A percentile compares a stretch with the other conserved stretches of the same genome.
Evolutionary conservation across 1,140 invertebrate species (phyloP).

Genomic region (Triops longicaudatus): DNA sequence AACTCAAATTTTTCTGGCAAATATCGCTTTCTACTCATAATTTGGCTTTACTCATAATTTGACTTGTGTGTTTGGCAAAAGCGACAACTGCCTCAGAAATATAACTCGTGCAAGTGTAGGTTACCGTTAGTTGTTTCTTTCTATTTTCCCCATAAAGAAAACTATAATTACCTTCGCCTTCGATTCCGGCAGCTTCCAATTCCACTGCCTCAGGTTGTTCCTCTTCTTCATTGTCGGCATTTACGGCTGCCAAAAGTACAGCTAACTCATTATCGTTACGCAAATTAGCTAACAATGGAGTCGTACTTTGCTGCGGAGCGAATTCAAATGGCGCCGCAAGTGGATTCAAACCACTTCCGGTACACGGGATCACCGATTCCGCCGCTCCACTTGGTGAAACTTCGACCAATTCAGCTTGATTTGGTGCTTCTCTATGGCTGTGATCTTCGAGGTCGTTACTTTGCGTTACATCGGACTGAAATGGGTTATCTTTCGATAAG

Average conservation of each 20-base stretch:
- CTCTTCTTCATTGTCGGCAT: slow-evolving; percentile 23
- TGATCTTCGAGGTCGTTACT: no score
- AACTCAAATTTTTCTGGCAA: no score
- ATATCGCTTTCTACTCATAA: no score
- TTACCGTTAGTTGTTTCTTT: no score
- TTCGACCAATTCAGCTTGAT: not conserved
- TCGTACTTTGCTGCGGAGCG: slow-evolving; percentile 16
- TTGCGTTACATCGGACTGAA: not conserved
- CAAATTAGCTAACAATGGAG: slow-evolving; percentile 17
- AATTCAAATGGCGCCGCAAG: not conserved
- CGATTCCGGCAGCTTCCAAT: not conserved
- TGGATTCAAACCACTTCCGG: not conserved
- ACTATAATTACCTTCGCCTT: not conserved
- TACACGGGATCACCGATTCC: not conserved
- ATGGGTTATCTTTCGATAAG: not conserved
- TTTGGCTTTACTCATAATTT: no score
- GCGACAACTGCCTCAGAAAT: no score
- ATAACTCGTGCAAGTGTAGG: no score
- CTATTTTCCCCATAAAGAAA: no score
- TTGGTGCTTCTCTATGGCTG: not conserved
- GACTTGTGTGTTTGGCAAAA: no score
- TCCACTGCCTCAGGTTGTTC: slow-evolving; percentile 20
- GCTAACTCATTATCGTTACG: slow-evolving; percentile 25
- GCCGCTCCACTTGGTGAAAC: not conserved
- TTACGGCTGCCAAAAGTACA: slow-evolving; percentile 26